Percentiles rank a stretch among this genome's conserved stretches.
These are phyloP conservation scores for Galendromus occidentalis DNA, from an alignment of 1,140 invertebrate species.

Conservation along the genomic window DNA sequence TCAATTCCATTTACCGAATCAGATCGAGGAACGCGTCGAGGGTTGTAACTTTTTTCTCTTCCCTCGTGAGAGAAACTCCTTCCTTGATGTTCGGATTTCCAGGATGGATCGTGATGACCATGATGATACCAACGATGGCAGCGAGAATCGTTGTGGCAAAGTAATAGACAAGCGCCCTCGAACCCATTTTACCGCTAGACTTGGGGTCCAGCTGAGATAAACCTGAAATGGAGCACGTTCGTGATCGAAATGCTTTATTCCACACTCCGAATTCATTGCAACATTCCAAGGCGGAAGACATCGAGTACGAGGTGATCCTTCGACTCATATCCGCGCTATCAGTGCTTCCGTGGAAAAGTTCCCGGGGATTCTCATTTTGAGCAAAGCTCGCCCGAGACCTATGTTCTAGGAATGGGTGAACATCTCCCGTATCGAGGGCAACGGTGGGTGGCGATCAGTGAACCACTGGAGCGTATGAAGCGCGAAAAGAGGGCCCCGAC, in stretches of 20 bases:
- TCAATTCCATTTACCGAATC: slow-evolving; percentile 31
- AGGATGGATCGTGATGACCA: slow-evolving; percentile 34
- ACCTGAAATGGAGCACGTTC: slow-evolving; percentile 17
- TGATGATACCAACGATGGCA: slow-evolving; percentile 32
- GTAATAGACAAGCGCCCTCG: slow-evolving; percentile 36
- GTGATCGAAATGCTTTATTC: not conserved
- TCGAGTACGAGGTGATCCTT: too few species aligned
- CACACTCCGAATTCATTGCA: not conserved
- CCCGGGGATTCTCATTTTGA: too few species aligned
- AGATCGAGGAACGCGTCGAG: slow-evolving; percentile 40
- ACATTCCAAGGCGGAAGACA: too few species aligned
- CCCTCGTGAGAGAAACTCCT: slow-evolving; percentile 17
- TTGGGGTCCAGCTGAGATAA: slow-evolving; percentile 27
- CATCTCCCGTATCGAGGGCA: too few species aligned
- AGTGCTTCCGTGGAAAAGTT: too few species aligned
- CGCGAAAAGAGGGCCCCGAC: too few species aligned
- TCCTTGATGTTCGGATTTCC: slow-evolving; percentile 25
- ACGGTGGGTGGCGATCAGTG: too few species aligned
- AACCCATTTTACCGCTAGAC: slow-evolving; percentile 31
- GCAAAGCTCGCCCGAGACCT: too few species aligned
- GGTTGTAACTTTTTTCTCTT: slow-evolving; percentile 28
- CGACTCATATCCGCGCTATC: too few species aligned
- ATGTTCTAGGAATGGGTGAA: too few species aligned
- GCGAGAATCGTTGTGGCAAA: slow-evolving; percentile 36
- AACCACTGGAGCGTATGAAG: too few species aligned